Conservation (phyloP, 2,113 vertebrate species). For the Glareola pratincola region DNA sequence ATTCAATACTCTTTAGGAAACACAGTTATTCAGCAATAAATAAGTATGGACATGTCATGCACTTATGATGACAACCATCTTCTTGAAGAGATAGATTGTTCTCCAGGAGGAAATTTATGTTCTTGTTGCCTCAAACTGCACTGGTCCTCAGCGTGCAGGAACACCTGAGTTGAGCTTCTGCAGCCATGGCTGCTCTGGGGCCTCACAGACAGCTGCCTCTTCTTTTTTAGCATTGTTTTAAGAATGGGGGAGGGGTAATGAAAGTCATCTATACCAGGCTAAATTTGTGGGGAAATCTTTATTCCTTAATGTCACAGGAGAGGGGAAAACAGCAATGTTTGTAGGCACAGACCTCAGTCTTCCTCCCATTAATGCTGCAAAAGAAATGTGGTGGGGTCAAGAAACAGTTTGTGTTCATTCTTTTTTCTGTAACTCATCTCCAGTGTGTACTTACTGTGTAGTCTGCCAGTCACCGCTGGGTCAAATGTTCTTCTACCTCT, state of each 20-base stretch:
- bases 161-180: neutral
- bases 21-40: neutral
- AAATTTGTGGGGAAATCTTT: neutral
- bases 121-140: neutral
- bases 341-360: neutral
- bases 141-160: neutral
- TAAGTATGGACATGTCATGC: neutral
- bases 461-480: neutral
- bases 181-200: neutral
- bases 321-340: neutral
- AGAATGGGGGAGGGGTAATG: neutral
- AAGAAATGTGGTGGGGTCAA: neutral
- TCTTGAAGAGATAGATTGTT: neutral
- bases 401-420: neutral
- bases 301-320: neutral
- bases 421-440: neutral
- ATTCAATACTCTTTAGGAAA: neutral
- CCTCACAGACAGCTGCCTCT: neutral
- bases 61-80: neutral
- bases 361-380: neutral
- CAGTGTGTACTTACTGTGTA: neutral
- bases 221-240: neutral
- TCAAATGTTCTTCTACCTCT: neutral
- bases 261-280: neutral
- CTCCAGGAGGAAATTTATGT: neutral